phyloP scores from a whole-genome alignment of 2,888 invertebrate genomes.

The Ophonus ardosiacus region DNA sequence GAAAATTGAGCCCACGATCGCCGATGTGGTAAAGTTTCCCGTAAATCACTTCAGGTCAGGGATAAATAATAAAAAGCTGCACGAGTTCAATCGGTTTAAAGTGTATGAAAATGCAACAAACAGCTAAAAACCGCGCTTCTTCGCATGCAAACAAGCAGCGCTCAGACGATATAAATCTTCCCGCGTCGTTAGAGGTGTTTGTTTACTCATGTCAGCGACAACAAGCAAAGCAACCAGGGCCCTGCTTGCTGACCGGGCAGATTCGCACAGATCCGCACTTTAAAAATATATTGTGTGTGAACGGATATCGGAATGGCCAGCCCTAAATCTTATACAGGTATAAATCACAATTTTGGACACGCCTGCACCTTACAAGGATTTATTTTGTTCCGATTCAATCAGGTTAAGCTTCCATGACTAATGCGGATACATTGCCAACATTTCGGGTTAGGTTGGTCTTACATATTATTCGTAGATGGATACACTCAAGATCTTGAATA shows the following conservation, averaged over 20 bases:
- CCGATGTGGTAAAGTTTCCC: not conserved
- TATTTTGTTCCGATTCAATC: slow-evolving; percentile 59
- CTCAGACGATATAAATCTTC: slow-evolving; percentile 29
- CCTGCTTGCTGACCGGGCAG: slow-evolving; percentile 53
- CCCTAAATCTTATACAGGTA: slow-evolving; percentile 61
- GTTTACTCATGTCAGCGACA: slow-evolving; percentile 56
- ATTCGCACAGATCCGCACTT: slow-evolving; percentile 41
- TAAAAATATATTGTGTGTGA: slow-evolving; percentile 62
- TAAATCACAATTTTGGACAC: slow-evolving; percentile 63
- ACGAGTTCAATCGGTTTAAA: slow-evolving; percentile 21
- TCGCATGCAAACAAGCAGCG: slow-evolving; percentile 33
- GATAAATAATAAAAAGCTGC: slow-evolving; percentile 37
- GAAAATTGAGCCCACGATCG: not conserved
- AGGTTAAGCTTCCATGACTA: slow-evolving; percentile 54
- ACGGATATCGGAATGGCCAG: slow-evolving; percentile 63
- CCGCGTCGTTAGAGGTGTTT: slow-evolving; percentile 43
- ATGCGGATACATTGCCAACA: slow-evolving; percentile 37
- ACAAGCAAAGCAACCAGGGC: slow-evolving; percentile 1
- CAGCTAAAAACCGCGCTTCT: slow-evolving; percentile 24
- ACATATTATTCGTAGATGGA: not conserved
- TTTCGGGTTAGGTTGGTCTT: not conserved
- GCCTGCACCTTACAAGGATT: slow-evolving; percentile 59
- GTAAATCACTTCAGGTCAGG: slow-evolving; percentile 33
- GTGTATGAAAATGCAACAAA: slow-evolving; percentile 38
- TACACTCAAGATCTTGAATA: not conserved